These are phyloP conservation scores for Ptychoptera albimana DNA, from an alignment of 2,888 invertebrate genomes.

Conservation along the genomic window DNA sequence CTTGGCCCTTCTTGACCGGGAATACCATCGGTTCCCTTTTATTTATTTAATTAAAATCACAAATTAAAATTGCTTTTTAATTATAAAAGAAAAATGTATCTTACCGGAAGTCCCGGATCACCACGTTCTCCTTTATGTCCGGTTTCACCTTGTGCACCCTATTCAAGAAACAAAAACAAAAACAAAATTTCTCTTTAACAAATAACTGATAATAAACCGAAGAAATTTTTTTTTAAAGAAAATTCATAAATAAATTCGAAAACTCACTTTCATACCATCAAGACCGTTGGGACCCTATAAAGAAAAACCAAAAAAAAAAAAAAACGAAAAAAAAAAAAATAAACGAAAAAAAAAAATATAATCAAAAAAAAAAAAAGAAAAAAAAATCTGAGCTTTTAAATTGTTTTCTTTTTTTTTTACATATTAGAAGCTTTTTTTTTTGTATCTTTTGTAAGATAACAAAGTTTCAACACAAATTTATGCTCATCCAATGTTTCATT, in stretches of 20 bases:
- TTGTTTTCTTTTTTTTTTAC: neutral
- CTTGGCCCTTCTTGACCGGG: conserved; percentile 85
- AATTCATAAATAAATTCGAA: conserved; percentile 8
- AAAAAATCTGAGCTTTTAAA: neutral
- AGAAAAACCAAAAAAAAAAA: conserved; percentile 1
- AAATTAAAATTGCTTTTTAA: neutral
- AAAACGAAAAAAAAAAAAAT: conserved; percentile 1
- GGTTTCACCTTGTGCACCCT: conserved; percentile 87
- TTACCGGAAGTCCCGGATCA: conserved; percentile 84
- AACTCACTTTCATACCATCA: conserved; percentile 87
- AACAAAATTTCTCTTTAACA: too few species aligned
- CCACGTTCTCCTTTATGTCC: conserved; percentile 86
- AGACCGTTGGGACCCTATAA: conserved; percentile 76
- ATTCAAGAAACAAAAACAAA: conserved; percentile 8
- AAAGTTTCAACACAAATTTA: too few species aligned
- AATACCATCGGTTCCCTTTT: conserved; percentile 81
- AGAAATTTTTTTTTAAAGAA: neutral
- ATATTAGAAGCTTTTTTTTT: too few species aligned
- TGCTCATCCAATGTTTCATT: too few species aligned
- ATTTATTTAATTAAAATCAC: neutral
- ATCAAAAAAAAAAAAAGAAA: too few species aligned
- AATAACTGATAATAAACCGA: neutral
- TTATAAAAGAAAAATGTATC: conserved; percentile 17
- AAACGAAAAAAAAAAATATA: conserved; percentile 3
- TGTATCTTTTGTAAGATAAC: too few species aligned